Evolutionary conservation across 2,113 vertebrate species (phyloP).

Genomic region (Plectropomus leopardus): DNA sequence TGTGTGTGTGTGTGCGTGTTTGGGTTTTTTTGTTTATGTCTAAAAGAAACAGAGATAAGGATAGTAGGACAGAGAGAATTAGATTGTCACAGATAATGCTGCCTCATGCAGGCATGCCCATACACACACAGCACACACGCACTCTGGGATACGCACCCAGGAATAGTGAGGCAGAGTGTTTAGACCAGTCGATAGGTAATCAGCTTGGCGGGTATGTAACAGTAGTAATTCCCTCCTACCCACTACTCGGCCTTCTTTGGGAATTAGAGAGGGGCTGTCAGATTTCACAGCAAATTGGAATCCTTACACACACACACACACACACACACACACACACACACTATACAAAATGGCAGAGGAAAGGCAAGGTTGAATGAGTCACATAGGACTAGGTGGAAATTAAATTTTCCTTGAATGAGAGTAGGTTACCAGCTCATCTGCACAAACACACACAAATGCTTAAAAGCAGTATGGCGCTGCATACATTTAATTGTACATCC

Average conservation of each 20-base stretch:
- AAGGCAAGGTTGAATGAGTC: constrained; percentile 47
- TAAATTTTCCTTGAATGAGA: constrained; percentile 29
- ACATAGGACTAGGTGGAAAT: constrained; percentile 40
- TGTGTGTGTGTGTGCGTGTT: constrained; percentile 12
- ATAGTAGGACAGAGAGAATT: constrained; percentile 34
- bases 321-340: constrained; percentile 19
- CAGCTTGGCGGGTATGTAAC: constrained; percentile 74
- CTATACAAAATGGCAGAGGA: constrained; percentile 7
- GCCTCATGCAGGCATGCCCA: constrained; percentile 10
- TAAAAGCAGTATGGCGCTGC: not conserved
- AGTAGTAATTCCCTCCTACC: constrained; percentile 74
- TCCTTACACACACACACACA: constrained; percentile 32
- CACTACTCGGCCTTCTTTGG: constrained; percentile 58
- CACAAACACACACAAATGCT: constrained; percentile 14
- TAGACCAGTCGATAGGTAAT: constrained; percentile 79
- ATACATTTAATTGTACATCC: constrained; percentile 5
- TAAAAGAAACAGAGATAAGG: constrained; percentile 30
- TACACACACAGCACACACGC: not conserved
- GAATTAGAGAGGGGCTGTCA: constrained; percentile 75
- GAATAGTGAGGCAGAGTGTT: constrained; percentile 48
- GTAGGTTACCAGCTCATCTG: constrained; percentile 2
- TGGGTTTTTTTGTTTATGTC: constrained; percentile 48
- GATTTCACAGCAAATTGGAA: constrained; percentile 74
- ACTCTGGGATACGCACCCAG: not conserved
- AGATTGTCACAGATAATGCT: constrained; percentile 47